Base-by-base conservation (phyloP, 2,113 vertebrate species). In the Columba janthina region DNA sequence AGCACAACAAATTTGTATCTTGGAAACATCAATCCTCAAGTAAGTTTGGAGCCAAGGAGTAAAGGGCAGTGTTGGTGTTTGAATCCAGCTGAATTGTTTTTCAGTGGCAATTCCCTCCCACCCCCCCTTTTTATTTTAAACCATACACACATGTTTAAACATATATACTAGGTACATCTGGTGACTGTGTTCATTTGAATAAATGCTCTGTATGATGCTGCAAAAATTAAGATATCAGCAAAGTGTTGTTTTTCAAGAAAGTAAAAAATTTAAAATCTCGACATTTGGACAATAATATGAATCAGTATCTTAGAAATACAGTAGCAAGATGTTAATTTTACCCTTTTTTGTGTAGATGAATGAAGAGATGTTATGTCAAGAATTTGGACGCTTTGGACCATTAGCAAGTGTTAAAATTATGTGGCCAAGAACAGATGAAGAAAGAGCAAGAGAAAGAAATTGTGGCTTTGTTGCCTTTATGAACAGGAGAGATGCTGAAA, bases 381-480 rank as follows among this genome's bases (percentile, higher is more conserved):
- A 99, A 96, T 99, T 99, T 98, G 99, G 99, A 62, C 98, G 99
- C 70, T 99, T 99, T 89, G 99, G 99, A 67, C 99, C 99, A 2
- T 97, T 99, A 97, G 99, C 99, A 8, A 99, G 99, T 90, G 99
- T 99, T 95, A 99, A 99, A 98, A 99, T 99, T 96, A 99, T 99
- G 99, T 99, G 99, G 99, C 99, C 99, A 22, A 98, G 99, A 98
- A 99, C 99, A 31, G 99, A 99, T 90, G 99, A 99, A 97, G 99
- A 99, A 97, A 98, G 99, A 97, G 99, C 99, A 79, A 98, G 99
- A 96, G 99, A 99, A 95, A 99, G 99, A 96, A 99, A 99, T 96
- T 99, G 99, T 97, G 99, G 99, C 75, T 99, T 99, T 98, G 99
- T 99, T 97, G 99, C 99, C 51, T 99, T 99, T 97, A 99, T 99